phyloP scores from a whole-genome alignment of 2,113 vertebrate genomes.

The Eonycteris spelaea region DNA sequence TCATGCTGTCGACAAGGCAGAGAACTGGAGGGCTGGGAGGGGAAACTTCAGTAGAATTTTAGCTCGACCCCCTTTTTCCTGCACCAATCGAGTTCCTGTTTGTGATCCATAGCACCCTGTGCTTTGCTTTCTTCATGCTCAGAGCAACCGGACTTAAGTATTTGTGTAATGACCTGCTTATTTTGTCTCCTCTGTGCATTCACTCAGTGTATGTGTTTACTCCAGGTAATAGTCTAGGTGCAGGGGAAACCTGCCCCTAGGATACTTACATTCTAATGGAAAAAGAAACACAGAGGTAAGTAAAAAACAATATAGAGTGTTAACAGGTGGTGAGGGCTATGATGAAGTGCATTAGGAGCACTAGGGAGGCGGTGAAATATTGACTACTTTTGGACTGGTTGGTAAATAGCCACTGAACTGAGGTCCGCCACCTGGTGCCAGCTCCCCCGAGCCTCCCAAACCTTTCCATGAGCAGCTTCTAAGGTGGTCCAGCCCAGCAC shows the following conservation, averaged over 20 bases:
- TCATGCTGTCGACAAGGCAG: neutral
- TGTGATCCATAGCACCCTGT: neutral
- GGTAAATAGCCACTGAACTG: neutral
- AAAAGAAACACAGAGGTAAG: neutral
- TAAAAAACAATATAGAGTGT: neutral
- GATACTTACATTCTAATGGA: neutral
- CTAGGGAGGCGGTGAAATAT: rapidly evolving
- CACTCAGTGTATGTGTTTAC: rapidly evolving
- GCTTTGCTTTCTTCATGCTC: neutral
- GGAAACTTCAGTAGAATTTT: neutral
- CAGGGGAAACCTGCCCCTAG: neutral
- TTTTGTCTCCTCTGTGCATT: neutral
- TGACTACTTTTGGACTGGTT: neutral
- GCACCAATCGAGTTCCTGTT: neutral
- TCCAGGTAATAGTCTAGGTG: neutral
- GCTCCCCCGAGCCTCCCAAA: neutral
- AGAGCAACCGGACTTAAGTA: neutral
- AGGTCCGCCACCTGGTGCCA: neutral
- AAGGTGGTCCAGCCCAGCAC: neutral
- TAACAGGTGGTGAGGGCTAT: neutral
- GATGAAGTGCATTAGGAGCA: rapidly evolving
- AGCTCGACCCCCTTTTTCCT: neutral
- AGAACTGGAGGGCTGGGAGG: neutral
- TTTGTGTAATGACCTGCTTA: neutral
- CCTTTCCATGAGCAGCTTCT: neutral